phyloP scores from a whole-genome alignment of 2,797 vertebrate genomes.

The Thunnus albacares region DNA sequence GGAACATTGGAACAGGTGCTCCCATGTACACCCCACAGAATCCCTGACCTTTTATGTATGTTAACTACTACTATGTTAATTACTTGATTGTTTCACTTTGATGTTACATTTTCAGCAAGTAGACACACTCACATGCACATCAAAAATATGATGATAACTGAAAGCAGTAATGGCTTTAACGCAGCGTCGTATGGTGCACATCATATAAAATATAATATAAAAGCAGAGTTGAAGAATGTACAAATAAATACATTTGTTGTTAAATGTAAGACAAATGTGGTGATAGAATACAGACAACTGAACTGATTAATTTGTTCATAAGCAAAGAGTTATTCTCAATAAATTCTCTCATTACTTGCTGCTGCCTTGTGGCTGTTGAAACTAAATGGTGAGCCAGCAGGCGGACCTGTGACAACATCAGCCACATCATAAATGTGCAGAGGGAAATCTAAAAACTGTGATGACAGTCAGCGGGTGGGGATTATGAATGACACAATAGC shows the following conservation, averaged over 20 bases:
- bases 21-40: neutral
- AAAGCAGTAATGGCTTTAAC: neutral
- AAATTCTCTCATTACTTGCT: no score
- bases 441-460: no score
- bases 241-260: neutral
- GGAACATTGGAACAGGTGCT: neutral
- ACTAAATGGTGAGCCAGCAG: no score
- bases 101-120: neutral
- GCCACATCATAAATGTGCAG: no score
- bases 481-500: no score
- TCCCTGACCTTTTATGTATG: neutral
- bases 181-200: neutral
- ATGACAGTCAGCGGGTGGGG: no score
- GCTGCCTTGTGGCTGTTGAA: no score
- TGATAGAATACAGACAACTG: neutral
- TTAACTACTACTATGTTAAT: neutral
- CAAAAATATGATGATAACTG: neutral
- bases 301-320: neutral
- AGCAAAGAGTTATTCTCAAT: neutral
- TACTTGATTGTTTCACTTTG: conserved; percentile 7
- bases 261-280: neutral
- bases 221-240: conserved; percentile 24
- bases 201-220: neutral
- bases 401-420: no score
- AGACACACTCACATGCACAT: conserved; percentile 9